A percentile compares a stretch with the other conserved stretches of the same genome.
Conservation (phyloP, 2,888 invertebrate genomes). For the Lepas anatifera region DNA sequence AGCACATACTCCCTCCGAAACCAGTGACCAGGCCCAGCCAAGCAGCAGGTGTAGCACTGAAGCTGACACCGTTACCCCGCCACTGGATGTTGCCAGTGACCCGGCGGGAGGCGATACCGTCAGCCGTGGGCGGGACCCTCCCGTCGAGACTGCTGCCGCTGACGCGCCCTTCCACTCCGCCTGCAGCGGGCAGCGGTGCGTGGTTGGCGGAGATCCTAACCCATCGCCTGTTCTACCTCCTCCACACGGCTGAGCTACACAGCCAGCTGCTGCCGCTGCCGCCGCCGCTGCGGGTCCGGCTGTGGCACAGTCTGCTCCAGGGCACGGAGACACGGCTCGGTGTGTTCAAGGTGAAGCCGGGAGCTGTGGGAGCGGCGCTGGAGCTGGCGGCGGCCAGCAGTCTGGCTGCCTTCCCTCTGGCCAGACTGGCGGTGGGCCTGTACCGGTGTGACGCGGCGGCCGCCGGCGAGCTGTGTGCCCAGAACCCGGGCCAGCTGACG, state of each 20-base stretch:
- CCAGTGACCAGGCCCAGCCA: too few species aligned
- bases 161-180: conserved; percentile 70
- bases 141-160: too few species aligned
- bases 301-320: conserved; percentile 62
- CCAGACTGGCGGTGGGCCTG: conserved; percentile 62
- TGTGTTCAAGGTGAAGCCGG: conserved; percentile 62
- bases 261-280: conserved; percentile 35
- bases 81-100: too few species aligned
- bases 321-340: conserved; percentile 66
- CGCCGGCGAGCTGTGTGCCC: conserved; percentile 78
- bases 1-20: too few species aligned
- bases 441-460: conserved; percentile 78
- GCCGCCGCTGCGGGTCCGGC: conserved; percentile 60
- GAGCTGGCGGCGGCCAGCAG: conserved; percentile 51
- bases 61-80: too few species aligned
- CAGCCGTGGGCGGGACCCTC: too few species aligned
- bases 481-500: conserved; percentile 59
- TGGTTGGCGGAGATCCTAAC: conserved; percentile 83
- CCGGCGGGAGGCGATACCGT: too few species aligned
- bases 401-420: conserved; percentile 39
- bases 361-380: conserved; percentile 62
- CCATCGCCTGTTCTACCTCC: conserved; percentile 78
- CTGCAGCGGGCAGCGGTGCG: conserved; percentile 78
- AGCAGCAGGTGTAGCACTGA: too few species aligned
- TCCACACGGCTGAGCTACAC: conserved; percentile 61